These are phyloP conservation scores for Microtus richardsoni DNA, from an alignment of 2,113 vertebrate species.

Conservation along the genomic window DNA sequence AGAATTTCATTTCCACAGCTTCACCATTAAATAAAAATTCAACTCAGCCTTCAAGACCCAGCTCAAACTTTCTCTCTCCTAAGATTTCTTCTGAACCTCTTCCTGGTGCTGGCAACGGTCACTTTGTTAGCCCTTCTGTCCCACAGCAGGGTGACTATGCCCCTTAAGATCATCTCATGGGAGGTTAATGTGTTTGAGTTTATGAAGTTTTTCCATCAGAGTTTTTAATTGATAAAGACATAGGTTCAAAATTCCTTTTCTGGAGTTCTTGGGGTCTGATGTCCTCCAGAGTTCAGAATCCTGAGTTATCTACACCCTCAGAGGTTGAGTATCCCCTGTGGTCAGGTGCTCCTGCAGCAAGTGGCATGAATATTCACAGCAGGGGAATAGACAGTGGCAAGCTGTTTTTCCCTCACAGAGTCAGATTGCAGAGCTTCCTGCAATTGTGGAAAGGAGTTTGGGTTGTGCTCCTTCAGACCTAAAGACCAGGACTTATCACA, in stretches of 20 bases:
- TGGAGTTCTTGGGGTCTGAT: background rate
- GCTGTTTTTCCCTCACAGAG: background rate
- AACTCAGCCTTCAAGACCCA: conserved; percentile 45
- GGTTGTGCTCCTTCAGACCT: background rate
- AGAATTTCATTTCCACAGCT: conserved; percentile 33
- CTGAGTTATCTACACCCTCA: background rate
- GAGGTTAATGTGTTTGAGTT: background rate
- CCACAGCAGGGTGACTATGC: background rate
- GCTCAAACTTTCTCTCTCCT: conserved; percentile 32
- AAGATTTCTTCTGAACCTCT: background rate
- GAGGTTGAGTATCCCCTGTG: background rate
- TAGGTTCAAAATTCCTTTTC: conserved; percentile 35
- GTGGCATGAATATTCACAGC: background rate
- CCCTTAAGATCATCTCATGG: background rate
- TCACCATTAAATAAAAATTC: conserved; percentile 25
- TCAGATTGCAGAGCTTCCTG: background rate
- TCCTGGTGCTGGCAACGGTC: background rate
- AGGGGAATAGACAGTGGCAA: background rate
- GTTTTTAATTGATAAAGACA: background rate
- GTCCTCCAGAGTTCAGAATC: background rate
- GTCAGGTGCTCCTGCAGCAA: conserved; percentile 9
- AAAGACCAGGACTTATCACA: background rate
- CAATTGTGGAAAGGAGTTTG: background rate
- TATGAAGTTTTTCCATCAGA: background rate
- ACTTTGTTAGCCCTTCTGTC: background rate